These are phyloP conservation scores for Arctia plantaginis DNA, from an alignment of 2,888 invertebrate genomes.

Conservation along the genomic window DNA sequence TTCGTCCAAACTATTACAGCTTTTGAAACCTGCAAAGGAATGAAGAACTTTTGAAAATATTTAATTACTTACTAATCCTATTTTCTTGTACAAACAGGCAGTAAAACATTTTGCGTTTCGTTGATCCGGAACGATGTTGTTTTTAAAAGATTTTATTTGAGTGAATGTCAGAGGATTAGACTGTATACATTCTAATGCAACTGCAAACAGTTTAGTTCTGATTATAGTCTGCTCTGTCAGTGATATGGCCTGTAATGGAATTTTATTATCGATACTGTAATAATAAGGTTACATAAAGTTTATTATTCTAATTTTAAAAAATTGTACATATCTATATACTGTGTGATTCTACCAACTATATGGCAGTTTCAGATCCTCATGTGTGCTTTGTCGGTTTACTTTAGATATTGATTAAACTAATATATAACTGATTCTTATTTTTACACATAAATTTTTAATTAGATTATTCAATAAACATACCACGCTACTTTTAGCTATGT, in stretches of 20 bases:
- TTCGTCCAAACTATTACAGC: not conserved
- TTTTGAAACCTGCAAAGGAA: not conserved
- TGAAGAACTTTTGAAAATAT: not conserved
- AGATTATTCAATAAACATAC: constrained; percentile 39
- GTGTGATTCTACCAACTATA: not conserved
- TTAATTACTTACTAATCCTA: constrained; percentile 65
- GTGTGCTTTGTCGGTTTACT: not conserved
- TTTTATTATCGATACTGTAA: not conserved
- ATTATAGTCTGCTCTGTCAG: constrained; percentile 60
- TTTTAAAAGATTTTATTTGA: constrained; percentile 62
- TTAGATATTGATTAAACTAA: not conserved
- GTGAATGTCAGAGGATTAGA: constrained; percentile 62
- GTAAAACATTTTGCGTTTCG: constrained; percentile 66
- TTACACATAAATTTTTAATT: not conserved
- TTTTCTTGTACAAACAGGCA: constrained; percentile 66
- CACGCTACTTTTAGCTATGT: constrained; percentile 34
- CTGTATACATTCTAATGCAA: constrained; percentile 62
- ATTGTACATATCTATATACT: not conserved
- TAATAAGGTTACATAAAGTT: not conserved
- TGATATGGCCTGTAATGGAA: constrained; percentile 56
- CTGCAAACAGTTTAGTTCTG: constrained; percentile 59
- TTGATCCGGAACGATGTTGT: constrained; percentile 64
- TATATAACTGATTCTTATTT: not conserved
- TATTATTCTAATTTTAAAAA: not conserved
- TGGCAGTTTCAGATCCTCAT: not conserved